phyloP scores from a whole-genome alignment of 2,888 invertebrate genomes.

The Vannuccia rotundouncinata region DNA sequence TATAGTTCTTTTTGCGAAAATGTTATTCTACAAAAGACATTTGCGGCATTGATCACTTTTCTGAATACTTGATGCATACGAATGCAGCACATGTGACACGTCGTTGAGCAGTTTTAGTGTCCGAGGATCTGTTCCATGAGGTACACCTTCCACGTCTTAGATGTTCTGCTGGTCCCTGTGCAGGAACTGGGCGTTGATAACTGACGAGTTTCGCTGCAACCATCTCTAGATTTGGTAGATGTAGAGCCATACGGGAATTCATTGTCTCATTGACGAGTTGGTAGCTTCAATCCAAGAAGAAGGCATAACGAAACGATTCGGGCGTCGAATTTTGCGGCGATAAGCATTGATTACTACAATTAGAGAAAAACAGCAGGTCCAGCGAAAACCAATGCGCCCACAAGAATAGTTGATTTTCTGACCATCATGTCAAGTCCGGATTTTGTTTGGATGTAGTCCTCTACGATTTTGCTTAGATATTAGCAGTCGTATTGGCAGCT shows the following conservation, averaged over 20 bases:
- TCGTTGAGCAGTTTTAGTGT: constrained; percentile 20
- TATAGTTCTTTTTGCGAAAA: constrained; percentile 2
- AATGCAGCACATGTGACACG: constrained; percentile 16
- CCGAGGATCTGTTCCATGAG: constrained; percentile 16
- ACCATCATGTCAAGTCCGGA: no score
- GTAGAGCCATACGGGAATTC: background rate
- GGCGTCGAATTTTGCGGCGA: no score
- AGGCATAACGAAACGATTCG: no score
- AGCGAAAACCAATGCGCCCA: no score
- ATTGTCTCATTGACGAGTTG: constrained; percentile 19
- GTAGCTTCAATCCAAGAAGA: constrained; percentile 11
- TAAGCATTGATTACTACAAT: no score
- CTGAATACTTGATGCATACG: constrained; percentile 5
- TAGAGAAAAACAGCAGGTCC: no score
- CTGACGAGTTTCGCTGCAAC: constrained; percentile 21
- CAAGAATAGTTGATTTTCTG: no score
- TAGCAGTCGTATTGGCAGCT: constrained; percentile 8
- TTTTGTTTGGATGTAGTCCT: no score
- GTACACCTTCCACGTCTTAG: constrained; percentile 13
- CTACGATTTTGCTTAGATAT: no score
- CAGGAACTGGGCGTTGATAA: constrained; percentile 21
- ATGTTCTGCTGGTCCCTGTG: constrained; percentile 12
- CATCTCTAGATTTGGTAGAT: constrained; percentile 8
- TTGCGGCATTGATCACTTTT: constrained; percentile 26
- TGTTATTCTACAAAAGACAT: no score